Evolutionary conservation across 2,113 vertebrate genomes (phyloP).

Genomic region (Alligator mississippiensis): DNA sequence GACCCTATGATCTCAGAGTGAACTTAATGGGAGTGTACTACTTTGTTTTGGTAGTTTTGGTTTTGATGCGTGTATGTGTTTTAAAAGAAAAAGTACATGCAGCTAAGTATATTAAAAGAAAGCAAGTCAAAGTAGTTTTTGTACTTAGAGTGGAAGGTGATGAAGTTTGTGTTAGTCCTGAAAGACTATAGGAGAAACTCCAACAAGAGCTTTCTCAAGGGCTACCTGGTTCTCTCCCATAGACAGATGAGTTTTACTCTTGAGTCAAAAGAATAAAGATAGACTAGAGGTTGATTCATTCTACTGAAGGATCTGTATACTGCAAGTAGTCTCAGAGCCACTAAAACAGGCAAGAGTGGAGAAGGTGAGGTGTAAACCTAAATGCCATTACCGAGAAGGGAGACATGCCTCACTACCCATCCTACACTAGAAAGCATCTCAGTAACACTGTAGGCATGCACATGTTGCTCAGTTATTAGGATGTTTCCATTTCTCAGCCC

Average conservation of each 20-base stretch:
- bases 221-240: neutral
- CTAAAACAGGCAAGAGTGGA: neutral
- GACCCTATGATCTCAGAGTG: neutral
- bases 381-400: neutral
- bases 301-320: neutral
- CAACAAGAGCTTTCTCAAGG: rapidly evolving
- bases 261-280: neutral
- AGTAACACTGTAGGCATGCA: neutral
- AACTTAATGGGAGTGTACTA: neutral
- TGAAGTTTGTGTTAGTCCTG: neutral
- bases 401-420: neutral
- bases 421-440: too few species aligned
- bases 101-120: neutral
- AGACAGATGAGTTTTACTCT: neutral
- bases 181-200: neutral
- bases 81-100: neutral
- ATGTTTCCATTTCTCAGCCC: neutral
- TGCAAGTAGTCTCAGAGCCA: constrained; percentile 13
- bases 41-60: neutral
- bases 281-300: neutral
- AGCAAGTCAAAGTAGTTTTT: neutral
- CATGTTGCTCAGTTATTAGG: neutral
- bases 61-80: neutral
- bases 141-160: neutral
- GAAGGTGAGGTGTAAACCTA: neutral